phyloP scores from a whole-genome alignment of 2,113 vertebrate genomes.

The Oryzias curvinotus region DNA sequence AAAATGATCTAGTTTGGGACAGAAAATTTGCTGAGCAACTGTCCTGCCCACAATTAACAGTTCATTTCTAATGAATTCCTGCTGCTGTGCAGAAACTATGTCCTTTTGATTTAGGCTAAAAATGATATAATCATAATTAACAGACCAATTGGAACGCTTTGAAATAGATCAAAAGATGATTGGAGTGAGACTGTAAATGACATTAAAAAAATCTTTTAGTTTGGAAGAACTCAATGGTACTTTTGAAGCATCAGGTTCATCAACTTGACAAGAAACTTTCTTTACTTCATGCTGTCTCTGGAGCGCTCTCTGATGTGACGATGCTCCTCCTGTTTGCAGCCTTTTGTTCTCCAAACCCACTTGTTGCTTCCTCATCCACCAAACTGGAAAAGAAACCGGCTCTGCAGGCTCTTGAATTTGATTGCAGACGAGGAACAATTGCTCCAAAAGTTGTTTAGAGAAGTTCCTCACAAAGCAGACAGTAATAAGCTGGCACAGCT shows the following conservation, averaged over 20 bases:
- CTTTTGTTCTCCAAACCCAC: constrained; percentile 11
- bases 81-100: too few species aligned
- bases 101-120: too few species aligned
- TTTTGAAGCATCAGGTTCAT: not conserved
- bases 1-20: too few species aligned
- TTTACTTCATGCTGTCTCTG: not conserved
- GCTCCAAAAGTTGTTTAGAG: constrained; percentile 49
- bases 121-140: too few species aligned
- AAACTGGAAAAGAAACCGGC: constrained; percentile 25
- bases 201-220: too few species aligned
- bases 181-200: too few species aligned
- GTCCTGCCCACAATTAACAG: too few species aligned
- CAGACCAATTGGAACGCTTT: too few species aligned
- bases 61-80: too few species aligned
- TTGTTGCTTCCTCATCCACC: constrained; percentile 10
- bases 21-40: too few species aligned
- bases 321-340: constrained; percentile 16
- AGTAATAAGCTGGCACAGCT: constrained; percentile 68
- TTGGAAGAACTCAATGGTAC: too few species aligned
- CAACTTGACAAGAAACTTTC: constrained; percentile 9
- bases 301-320: constrained; percentile 12
- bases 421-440: constrained; percentile 48
- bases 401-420: constrained; percentile 42
- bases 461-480: constrained; percentile 57
- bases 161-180: too few species aligned